Conservation (phyloP, 2,113 vertebrate genomes). For the Psittacula cyanocephala region DNA sequence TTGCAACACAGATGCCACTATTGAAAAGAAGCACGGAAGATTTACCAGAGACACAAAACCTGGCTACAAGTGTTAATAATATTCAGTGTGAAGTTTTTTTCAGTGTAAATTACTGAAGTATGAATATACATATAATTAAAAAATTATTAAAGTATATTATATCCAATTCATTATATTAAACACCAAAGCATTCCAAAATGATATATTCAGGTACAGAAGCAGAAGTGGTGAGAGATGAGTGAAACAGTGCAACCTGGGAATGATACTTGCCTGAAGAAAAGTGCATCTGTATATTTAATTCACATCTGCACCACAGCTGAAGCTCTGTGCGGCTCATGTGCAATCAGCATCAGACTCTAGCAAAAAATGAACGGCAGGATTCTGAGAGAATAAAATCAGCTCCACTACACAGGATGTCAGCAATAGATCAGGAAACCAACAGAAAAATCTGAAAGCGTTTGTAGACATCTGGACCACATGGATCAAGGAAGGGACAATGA, state of each 20-base stretch:
- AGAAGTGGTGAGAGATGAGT: not conserved
- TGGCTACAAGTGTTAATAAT: not conserved
- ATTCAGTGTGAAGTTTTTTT: not conserved
- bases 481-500: not conserved
- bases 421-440: not conserved
- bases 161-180: accelerated
- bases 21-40: not conserved
- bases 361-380: not conserved
- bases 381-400: not conserved
- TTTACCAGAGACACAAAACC: not conserved
- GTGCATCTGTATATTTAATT: not conserved
- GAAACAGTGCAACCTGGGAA: not conserved
- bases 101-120: not conserved
- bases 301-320: not conserved
- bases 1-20: not conserved
- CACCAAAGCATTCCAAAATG: not conserved
- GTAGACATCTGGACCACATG: not conserved
- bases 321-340: not conserved
- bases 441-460: not conserved
- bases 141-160: not conserved
- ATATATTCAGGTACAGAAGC: not conserved
- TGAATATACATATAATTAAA: not conserved
- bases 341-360: not conserved
- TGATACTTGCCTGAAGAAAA: not conserved
- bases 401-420: not conserved